phyloP scores from a whole-genome alignment of 2,797 vertebrate genomes.

The Enteromius treurensis region DNA sequence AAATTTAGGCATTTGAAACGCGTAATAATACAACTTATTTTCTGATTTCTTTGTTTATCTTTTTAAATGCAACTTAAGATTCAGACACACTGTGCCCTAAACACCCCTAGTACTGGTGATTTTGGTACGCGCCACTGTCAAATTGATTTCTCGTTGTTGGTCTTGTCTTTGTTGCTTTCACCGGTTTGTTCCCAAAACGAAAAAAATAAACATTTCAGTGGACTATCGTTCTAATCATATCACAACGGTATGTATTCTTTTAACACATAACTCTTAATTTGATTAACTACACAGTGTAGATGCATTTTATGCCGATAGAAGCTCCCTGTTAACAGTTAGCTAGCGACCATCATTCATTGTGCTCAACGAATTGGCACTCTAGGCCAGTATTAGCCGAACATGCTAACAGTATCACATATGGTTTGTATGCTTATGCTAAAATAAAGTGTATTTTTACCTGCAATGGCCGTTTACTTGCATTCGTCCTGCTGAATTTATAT shows the following conservation, averaged over 20 bases:
- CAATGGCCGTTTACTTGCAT: background rate
- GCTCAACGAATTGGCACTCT: constrained; percentile 33
- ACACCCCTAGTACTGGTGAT: background rate
- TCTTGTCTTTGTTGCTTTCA: constrained; percentile 67
- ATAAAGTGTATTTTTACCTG: background rate
- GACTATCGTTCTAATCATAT: constrained; percentile 12
- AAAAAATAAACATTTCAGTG: constrained; percentile 12
- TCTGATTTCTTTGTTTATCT: background rate
- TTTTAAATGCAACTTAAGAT: background rate
- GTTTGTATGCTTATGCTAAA: background rate
- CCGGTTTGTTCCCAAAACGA: constrained; percentile 72
- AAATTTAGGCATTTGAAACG: background rate
- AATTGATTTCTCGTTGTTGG: constrained; percentile 65
- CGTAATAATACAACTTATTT: rapidly evolving
- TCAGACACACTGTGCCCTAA: too few relatives aligned
- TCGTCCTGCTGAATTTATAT: background rate
- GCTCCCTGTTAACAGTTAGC: constrained; percentile 1
- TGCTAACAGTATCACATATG: constrained; percentile 23
- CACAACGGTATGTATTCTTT: constrained; percentile 53
- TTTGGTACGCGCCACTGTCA: constrained; percentile 72
- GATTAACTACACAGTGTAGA: background rate
- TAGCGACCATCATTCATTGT: constrained; percentile 41
- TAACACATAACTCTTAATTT: background rate
- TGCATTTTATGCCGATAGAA: constrained; percentile 7
- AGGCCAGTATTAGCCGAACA: constrained; percentile 38